Percentiles rank a stretch among this genome's conserved stretches.
Conservation (phyloP, 2,888 invertebrate genomes). For the Hypercompe scribonia region DNA sequence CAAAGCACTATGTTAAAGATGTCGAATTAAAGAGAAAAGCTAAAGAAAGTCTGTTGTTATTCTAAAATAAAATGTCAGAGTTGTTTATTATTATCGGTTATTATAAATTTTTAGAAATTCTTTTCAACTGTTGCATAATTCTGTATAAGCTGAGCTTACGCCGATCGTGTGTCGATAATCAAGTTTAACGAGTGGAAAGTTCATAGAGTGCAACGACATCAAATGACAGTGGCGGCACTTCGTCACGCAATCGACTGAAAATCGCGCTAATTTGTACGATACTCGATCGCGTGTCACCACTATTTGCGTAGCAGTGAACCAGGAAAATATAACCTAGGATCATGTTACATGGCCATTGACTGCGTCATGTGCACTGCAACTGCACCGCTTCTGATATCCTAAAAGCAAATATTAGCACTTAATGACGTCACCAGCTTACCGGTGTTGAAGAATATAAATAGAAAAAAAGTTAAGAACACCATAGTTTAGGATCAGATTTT, state of each 20-base stretch:
- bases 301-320: conserved; percentile 57
- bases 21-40: neutral
- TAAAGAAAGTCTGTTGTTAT: conserved; percentile 12
- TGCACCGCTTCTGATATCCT: conserved; percentile 33
- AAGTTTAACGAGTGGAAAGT: conserved; percentile 83
- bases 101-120: conserved; percentile 55
- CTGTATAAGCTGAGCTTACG: conserved; percentile 49
- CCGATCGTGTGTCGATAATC: conserved; percentile 77
- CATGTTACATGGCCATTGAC: conserved; percentile 54
- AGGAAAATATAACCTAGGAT: conserved; percentile 63
- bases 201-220: conserved; percentile 77
- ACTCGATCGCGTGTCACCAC: conserved; percentile 63
- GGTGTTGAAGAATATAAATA: neutral
- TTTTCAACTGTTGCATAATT: conserved; percentile 68
- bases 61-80: conserved; percentile 23
- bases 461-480: neutral
- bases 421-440: conserved; percentile 29
- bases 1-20: neutral
- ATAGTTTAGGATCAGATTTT: neutral
- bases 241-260: conserved; percentile 74
- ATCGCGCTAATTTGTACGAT: conserved; percentile 70
- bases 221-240: conserved; percentile 65
- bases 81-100: conserved; percentile 24
- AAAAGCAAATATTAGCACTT: conserved; percentile 28
- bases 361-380: conserved; percentile 46